A percentile compares a stretch with the other conserved stretches of the same genome.
Evolutionary conservation across 2,797 vertebrate genomes (phyloP).

Genomic region (Crocodylus rhombifer): DNA sequence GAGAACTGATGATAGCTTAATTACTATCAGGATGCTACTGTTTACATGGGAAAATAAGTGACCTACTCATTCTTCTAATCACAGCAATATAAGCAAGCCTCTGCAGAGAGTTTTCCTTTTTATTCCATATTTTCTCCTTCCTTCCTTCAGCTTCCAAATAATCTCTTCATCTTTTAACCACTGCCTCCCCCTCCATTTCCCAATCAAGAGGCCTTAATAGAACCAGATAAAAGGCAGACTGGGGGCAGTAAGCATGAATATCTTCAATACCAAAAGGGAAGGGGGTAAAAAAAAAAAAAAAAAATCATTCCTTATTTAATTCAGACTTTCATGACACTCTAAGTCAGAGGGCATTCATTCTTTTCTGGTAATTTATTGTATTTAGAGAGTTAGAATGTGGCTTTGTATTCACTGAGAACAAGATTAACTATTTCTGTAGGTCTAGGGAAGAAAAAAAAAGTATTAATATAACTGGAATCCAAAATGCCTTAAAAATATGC

Average conservation of each 20-base stretch:
- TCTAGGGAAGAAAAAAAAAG: accelerated
- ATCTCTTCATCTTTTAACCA: neutral
- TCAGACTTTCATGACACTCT: neutral
- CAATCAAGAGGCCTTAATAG: neutral
- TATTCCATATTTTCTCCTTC: neutral
- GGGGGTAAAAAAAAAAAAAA: neutral
- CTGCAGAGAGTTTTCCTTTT: neutral
- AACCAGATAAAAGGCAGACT: neutral
- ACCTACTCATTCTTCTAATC: neutral
- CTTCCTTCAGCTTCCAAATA: neutral
- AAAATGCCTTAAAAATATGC: accelerated
- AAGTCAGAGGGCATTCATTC: neutral
- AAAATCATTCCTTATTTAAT: neutral
- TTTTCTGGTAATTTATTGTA: neutral
- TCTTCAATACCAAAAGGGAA: neutral
- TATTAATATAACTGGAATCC: neutral
- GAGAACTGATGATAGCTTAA: neutral
- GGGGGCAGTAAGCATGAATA: neutral
- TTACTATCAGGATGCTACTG: neutral
- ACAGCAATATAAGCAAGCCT: neutral
- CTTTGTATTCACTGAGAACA: neutral
- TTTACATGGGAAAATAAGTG: neutral
- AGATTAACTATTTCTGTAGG: neutral
- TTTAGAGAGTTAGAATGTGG: neutral
- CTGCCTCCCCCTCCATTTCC: neutral